A percentile compares a stretch with the other conserved stretches of the same genome.
These are phyloP conservation scores for Athalia cordata DNA, from an alignment of 2,888 invertebrate genomes.

Conservation along the genomic window DNA sequence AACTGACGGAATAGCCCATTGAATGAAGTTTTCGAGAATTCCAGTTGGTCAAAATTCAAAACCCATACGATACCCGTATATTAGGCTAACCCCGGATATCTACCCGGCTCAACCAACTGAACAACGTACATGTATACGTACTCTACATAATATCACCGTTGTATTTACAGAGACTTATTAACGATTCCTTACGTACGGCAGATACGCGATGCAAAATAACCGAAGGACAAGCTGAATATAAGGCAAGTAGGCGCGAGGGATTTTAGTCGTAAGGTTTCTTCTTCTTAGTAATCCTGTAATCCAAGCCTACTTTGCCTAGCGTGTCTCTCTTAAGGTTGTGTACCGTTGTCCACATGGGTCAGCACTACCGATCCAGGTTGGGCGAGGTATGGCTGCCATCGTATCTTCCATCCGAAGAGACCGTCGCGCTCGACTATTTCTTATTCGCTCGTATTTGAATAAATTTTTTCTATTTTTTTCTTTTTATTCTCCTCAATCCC, in stretches of 20 bases:
- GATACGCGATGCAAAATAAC: conserved; percentile 32
- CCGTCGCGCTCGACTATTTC: not conserved
- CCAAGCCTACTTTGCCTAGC: conserved; percentile 57
- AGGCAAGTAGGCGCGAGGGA: conserved; percentile 65
- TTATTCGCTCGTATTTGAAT: not conserved
- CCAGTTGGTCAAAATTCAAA: no score
- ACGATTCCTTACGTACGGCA: conserved; percentile 1
- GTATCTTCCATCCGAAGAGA: not conserved
- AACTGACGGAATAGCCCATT: no score
- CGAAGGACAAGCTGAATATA: conserved; percentile 43
- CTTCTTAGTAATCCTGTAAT: conserved; percentile 65
- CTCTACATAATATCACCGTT: not conserved
- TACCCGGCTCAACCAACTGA: no score
- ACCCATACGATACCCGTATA: no score
- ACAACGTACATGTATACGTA: not conserved
- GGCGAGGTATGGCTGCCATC: conserved; percentile 8
- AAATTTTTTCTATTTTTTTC: not conserved
- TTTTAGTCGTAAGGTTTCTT: conserved; percentile 70
- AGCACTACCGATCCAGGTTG: conserved; percentile 10
- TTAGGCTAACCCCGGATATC: no score
- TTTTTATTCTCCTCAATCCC: no score
- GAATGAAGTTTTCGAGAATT: no score
- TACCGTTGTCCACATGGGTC: conserved; percentile 24
- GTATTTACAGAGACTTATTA: conserved; percentile 13
- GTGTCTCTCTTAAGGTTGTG: conserved; percentile 42